phyloP scores from a whole-genome alignment of 2,113 vertebrate species.

The Caloenas nicobarica region DNA sequence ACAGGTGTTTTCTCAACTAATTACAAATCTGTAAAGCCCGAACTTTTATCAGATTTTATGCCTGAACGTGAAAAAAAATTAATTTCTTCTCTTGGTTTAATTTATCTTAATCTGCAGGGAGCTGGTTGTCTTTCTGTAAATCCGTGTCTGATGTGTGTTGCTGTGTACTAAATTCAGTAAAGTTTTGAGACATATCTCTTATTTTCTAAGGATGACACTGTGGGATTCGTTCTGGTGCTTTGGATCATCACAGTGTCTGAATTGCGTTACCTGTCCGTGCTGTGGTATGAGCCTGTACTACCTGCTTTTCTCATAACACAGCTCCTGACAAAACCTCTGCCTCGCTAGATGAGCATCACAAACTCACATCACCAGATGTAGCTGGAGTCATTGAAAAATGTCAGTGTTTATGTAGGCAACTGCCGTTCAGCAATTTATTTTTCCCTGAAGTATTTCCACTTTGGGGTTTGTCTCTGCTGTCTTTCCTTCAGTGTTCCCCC shows the following conservation, averaged over 20 bases:
- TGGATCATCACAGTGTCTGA: background rate
- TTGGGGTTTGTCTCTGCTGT: background rate
- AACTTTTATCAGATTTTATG: constrained; percentile 24
- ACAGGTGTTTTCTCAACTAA: constrained; percentile 7
- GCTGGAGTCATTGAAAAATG: background rate
- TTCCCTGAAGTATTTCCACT: background rate
- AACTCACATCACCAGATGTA: background rate
- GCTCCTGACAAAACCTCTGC: background rate
- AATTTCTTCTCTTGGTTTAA: background rate
- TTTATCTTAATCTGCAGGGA: background rate
- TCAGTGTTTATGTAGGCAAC: background rate
- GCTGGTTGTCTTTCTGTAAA: background rate
- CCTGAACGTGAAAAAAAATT: background rate
- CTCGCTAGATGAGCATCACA: background rate
- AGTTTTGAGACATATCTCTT: background rate
- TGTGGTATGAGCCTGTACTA: background rate
- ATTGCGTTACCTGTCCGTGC: background rate
- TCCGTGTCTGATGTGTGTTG: background rate
- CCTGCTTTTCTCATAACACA: background rate
- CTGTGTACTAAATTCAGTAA: background rate
- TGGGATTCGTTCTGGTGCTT: background rate
- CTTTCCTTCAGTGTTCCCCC: background rate
- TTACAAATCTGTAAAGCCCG: background rate
- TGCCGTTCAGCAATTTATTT: background rate
- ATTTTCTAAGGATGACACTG: background rate